Conservation (phyloP, 2,113 vertebrate genomes). For the Eira barbara region DNA sequence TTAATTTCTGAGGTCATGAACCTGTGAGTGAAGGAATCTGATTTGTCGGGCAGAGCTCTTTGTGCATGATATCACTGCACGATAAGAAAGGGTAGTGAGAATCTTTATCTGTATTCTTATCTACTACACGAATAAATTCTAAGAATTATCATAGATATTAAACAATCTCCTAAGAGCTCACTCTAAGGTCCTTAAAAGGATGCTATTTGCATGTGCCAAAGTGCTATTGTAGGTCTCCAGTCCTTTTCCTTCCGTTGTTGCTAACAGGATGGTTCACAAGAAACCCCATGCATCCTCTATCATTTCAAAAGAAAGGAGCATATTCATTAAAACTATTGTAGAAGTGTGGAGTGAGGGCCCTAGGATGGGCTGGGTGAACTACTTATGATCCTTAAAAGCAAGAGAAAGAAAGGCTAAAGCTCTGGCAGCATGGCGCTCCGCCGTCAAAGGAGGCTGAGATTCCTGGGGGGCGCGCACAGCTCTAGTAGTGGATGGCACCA, state of each 20-base stretch:
- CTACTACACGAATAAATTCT: background rate
- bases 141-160: background rate
- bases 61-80: background rate
- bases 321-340: background rate
- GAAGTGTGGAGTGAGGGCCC: background rate
- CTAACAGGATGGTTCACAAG: background rate
- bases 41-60: background rate
- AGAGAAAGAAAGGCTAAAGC: background rate
- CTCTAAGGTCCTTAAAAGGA: background rate
- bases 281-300: background rate
- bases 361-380: background rate
- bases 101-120: background rate
- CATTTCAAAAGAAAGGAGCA: background rate
- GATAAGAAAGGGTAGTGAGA: rapidly evolving
- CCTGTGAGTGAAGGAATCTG: background rate
- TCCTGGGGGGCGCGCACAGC: background rate
- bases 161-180: background rate
- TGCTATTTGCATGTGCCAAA: background rate
- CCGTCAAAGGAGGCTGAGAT: background rate
- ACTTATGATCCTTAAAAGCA: background rate
- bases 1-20: background rate
- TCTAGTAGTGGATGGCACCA: background rate
- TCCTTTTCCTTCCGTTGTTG: background rate
- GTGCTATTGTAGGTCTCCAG: background rate
- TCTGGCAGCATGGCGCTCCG: background rate